Percentiles rank a stretch among this genome's conserved stretches.
These are phyloP conservation scores for Alsophila aescularia DNA, from an alignment of 2,888 invertebrate species.

Conservation along the genomic window DNA sequence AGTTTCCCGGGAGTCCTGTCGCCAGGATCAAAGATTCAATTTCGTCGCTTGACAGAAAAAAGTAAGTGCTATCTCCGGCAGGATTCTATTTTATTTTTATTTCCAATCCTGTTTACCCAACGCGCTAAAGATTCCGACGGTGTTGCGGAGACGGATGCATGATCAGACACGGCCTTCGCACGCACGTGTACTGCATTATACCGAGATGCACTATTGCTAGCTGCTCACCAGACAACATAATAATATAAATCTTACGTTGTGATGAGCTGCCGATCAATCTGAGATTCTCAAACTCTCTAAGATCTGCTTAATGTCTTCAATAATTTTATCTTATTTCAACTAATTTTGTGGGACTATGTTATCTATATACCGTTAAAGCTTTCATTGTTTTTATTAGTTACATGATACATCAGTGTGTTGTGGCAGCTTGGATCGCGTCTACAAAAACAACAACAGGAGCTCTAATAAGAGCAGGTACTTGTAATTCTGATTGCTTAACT, in stretches of 20 bases:
- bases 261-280: constrained; percentile 5
- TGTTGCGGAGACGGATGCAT: constrained; percentile 62
- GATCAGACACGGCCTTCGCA: constrained; percentile 61
- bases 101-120: constrained; percentile 55
- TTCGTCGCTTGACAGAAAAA: constrained; percentile 44
- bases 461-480: constrained; percentile 1
- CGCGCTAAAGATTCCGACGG: constrained; percentile 63
- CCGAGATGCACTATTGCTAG: constrained; percentile 49
- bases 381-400: background rate
- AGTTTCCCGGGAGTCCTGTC: constrained; percentile 56
- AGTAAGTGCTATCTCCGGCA: constrained; percentile 57
- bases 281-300: constrained; percentile 4
- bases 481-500: background rate
- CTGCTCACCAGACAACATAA: constrained; percentile 33
- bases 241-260: constrained; percentile 14
- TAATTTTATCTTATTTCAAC: constrained; percentile 3
- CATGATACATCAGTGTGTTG: background rate
- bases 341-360: background rate
- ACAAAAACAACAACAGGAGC: background rate
- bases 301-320: background rate
- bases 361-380: background rate
- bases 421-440: background rate
- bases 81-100: constrained; percentile 52
- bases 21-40: constrained; percentile 60
- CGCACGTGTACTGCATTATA: constrained; percentile 67